phyloP scores from a whole-genome alignment of 1,140 invertebrate genomes.

The Steinernema khuongi region DNA sequence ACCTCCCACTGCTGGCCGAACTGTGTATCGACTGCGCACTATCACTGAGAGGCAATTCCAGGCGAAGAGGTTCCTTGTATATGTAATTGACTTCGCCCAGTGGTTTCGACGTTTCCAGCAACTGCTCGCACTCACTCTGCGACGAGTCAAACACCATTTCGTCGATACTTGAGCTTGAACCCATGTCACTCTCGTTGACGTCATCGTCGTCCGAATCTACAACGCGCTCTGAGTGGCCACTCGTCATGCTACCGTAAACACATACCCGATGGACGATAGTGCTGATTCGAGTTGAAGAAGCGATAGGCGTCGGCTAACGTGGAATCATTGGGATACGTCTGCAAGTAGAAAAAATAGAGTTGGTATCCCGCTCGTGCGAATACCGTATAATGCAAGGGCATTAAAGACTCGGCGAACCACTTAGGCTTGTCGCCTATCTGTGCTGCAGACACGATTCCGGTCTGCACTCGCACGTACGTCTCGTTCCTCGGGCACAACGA shows the following conservation, averaged over 20 bases:
- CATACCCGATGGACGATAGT: slow-evolving; percentile 1
- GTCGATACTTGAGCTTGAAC: slow-evolving; percentile 14
- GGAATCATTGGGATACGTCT: slow-evolving; percentile 56
- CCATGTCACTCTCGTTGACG: slow-evolving; percentile 30
- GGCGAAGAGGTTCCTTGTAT: slow-evolving; percentile 49
- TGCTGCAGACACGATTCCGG: slow-evolving; percentile 80
- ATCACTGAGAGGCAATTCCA: slow-evolving; percentile 52
- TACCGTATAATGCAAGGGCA: slow-evolving; percentile 74
- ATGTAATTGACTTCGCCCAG: slow-evolving; percentile 53
- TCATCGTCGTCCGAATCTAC: slow-evolving; percentile 41
- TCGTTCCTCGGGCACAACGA: slow-evolving; percentile 91
- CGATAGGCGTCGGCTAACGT: slow-evolving; percentile 58
- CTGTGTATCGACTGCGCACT: slow-evolving; percentile 50
- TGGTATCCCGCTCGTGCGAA: not conserved
- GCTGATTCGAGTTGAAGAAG: slow-evolving; percentile 18
- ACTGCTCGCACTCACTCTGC: slow-evolving; percentile 14
- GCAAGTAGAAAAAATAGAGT: slow-evolving; percentile 20
- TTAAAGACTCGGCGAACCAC: slow-evolving; percentile 79
- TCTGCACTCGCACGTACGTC: slow-evolving; percentile 90
- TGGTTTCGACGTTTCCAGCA: slow-evolving; percentile 39
- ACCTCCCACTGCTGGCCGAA: slow-evolving; percentile 53
- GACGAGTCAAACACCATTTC: slow-evolving; percentile 25
- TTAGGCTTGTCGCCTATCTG: slow-evolving; percentile 93
- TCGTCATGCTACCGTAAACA: no score
- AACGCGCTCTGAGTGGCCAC: no score